Percentiles rank a stretch among this genome's conserved stretches.
These are phyloP conservation scores for Paraescarpia echinospica DNA, from an alignment of 1,140 invertebrate species.

Conservation along the genomic window DNA sequence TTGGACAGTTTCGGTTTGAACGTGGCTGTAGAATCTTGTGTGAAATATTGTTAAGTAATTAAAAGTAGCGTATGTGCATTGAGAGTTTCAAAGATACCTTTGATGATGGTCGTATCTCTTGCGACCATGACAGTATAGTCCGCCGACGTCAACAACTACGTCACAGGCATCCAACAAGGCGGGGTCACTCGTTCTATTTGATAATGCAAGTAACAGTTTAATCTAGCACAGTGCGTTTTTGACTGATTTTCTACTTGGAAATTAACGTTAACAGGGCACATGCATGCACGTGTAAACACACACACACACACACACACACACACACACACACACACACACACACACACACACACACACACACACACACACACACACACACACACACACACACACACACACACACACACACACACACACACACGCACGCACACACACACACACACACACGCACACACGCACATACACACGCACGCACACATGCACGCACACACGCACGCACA, in stretches of 20 bases:
- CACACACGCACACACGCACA: too few species aligned
- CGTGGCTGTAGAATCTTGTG: not conserved
- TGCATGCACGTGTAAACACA: too few species aligned
- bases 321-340: too few species aligned
- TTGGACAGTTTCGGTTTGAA: too few species aligned
- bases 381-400: not conserved
- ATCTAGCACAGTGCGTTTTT: not conserved
- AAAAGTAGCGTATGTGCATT: not conserved
- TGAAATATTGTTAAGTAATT: not conserved
- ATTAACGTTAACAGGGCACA: too few species aligned
- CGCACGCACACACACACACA: too few species aligned
- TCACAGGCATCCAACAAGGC: constrained; percentile 78
- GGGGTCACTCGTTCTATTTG: constrained; percentile 65
- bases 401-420: not conserved
- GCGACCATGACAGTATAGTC: constrained; percentile 74
- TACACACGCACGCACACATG: not conserved
- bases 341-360: too few species aligned
- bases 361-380: too few species aligned
- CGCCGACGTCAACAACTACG: constrained; percentile 95
- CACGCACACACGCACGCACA: not conserved
- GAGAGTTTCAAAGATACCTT: constrained; percentile 56
- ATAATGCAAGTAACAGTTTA: constrained; percentile 9
- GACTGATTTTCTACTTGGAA: not conserved
- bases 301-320: not conserved
- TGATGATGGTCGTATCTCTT: constrained; percentile 96